Base-by-base conservation (phyloP, 2,888 invertebrate species). In the Caenorhabditis macrosperma region DNA sequence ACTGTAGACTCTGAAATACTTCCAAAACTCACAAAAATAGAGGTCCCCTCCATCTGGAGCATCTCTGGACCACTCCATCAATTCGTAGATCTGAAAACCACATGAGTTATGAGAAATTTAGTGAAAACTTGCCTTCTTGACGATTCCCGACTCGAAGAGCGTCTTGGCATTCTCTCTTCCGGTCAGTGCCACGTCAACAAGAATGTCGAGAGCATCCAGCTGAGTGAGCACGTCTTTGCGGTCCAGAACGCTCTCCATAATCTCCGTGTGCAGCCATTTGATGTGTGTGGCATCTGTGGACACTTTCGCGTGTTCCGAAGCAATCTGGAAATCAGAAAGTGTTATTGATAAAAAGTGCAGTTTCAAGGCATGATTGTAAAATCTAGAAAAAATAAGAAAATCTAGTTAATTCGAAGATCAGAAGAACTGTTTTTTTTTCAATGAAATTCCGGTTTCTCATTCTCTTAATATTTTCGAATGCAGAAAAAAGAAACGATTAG, bases 11-110 rank as follows among this genome's bases (percentile, higher is more conserved):
- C n/a, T n/a, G n/a, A n/a, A n/a, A n/a, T n/a, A n/a, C n/a, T n/a
- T n/a, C 6, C 7, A 48, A 24, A 20, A 44, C 66, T 52, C 30
- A 66, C 72, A 68, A 17, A 66, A 12, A 17, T 74, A 68, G 12
- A 75, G 26, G 24, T 66, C 64, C 1, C 69, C 79, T 3, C 57
- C 38, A 38, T 79, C 79, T 10, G 79, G 75, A 7, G 52, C 26
- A 4, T 64, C 48, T 24, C 38, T 68, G 15, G 75, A 69, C 20
- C 17, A 10, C 9, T 55, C 57, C 79, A 74, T 57, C 28, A 75
- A 22, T 1, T 74, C 52, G 54, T 75, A 75, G 20, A 78, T 72
- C 78, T 78, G 26, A n/a, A 54, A 54, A 30, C 28, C 6, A 7
- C 12, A 26, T 55, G n/a, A n/a, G n/a, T n/a, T n/a, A n/a, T n/a